Evolutionary conservation across 2,888 invertebrate species (phyloP).

Genomic region (Julus scandinavius): DNA sequence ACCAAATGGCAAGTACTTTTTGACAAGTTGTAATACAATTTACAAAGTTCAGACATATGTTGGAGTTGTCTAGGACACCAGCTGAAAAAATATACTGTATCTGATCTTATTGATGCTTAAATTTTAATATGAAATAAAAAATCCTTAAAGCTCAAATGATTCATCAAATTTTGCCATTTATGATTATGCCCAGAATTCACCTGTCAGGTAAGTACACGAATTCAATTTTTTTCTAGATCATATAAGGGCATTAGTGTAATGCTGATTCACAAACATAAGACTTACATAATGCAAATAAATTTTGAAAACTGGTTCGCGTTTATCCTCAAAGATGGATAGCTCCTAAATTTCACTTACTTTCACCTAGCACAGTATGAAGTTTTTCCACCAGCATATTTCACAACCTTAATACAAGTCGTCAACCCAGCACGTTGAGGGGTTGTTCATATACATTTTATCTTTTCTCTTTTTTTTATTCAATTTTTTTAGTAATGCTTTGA

Average conservation of each 20-base stretch:
- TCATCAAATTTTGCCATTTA: background rate
- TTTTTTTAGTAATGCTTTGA: constrained; percentile 24
- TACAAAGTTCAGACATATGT: no score
- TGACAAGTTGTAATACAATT: no score
- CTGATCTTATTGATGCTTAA: no score
- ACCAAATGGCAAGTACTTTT: no score
- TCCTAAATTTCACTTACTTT: constrained; percentile 24
- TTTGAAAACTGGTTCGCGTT: background rate
- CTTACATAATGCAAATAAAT: background rate
- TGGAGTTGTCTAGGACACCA: no score
- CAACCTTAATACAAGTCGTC: constrained; percentile 52
- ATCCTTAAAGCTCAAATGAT: background rate
- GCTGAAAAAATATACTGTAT: no score
- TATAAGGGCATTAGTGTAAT: background rate
- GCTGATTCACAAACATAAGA: background rate
- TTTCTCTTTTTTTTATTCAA: background rate
- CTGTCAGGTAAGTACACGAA: background rate
- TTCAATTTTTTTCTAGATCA: background rate
- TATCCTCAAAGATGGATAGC: background rate
- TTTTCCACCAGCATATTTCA: constrained; percentile 37
- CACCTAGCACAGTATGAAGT: background rate
- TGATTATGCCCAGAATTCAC: background rate
- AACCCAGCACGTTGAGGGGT: background rate
- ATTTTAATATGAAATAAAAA: background rate
- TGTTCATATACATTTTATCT: background rate